Evolutionary conservation across 2,797 vertebrate genomes (phyloP).

Genomic region (Rhinoraja longicauda): DNA sequence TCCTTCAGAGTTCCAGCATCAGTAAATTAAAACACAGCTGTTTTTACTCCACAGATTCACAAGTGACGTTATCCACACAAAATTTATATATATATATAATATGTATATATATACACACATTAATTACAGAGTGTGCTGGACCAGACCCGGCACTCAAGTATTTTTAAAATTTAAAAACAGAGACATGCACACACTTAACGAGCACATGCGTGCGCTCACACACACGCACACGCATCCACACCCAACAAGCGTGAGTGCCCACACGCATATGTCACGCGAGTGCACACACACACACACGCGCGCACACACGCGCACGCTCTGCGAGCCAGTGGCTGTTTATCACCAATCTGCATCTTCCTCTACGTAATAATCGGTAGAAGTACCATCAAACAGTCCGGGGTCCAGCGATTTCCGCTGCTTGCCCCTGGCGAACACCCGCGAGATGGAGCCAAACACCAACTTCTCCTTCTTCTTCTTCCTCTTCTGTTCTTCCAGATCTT

Average conservation of each 20-base stretch:
- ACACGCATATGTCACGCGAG: constrained; percentile 41
- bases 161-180: constrained; percentile 34
- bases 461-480: constrained; percentile 99
- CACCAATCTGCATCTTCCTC: constrained; percentile 98
- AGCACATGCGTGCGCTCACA: neutral
- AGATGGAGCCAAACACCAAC: constrained; percentile 93
- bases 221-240: neutral
- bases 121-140: constrained; percentile 53
- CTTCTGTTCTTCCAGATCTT: constrained; percentile 97
- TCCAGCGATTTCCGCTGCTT: constrained; percentile 95
- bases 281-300: constrained; percentile 48
- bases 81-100: constrained; percentile 63
- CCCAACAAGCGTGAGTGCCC: constrained; percentile 43
- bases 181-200: neutral
- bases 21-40: constrained; percentile 65
- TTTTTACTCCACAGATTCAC: constrained; percentile 57
- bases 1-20: constrained; percentile 93
- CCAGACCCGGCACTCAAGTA: neutral
- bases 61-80: constrained; percentile 61
- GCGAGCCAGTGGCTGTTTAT: constrained; percentile 48
- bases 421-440: constrained; percentile 85
- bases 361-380: constrained; percentile 94
- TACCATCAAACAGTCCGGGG: constrained; percentile 92
- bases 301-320: constrained; percentile 47
- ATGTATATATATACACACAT: constrained; percentile 72